Percentiles rank a stretch among this genome's conserved stretches.
Conservation (phyloP, 2,888 invertebrate genomes). For the Harpalus rubripes region DNA sequence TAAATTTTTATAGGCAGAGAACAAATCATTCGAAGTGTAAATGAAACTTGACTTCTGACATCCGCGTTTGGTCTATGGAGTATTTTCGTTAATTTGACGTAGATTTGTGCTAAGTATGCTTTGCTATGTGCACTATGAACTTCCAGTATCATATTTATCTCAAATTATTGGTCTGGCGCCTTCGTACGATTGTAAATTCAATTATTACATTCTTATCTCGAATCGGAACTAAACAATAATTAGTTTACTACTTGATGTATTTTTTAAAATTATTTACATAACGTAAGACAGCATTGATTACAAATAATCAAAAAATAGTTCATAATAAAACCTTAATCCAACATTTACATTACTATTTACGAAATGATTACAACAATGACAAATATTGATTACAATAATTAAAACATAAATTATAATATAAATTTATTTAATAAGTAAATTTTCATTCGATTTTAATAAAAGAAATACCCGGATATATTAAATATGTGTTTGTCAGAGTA, state of each 20-base stretch:
- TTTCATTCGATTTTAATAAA: too few relatives aligned
- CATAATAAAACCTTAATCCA: too few relatives aligned
- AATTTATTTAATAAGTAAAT: too few relatives aligned
- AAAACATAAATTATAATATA: too few relatives aligned
- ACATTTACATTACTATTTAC: too few relatives aligned
- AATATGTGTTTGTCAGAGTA: too few relatives aligned
- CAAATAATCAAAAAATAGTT: too few relatives aligned
- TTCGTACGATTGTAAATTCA: constrained; percentile 4
- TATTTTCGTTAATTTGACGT: constrained; percentile 41
- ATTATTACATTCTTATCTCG: not conserved
- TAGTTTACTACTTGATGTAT: not conserved
- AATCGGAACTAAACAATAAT: constrained; percentile 1
- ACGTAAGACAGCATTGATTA: too few relatives aligned
- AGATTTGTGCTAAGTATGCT: constrained; percentile 32
- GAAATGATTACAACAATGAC: too few relatives aligned
- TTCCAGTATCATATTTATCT: constrained; percentile 39
- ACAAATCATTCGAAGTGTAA: constrained; percentile 37
- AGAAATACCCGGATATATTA: too few relatives aligned
- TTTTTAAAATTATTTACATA: not conserved
- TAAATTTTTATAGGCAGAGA: constrained; percentile 25
- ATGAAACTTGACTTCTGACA: constrained; percentile 48
- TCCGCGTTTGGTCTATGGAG: constrained; percentile 33
- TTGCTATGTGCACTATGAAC: constrained; percentile 8
- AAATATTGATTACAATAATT: too few relatives aligned
- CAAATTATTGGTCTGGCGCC: constrained; percentile 55